These are phyloP conservation scores for Rhabdomys pumilio DNA, from an alignment of 2,797 vertebrate species.

Conservation along the genomic window DNA sequence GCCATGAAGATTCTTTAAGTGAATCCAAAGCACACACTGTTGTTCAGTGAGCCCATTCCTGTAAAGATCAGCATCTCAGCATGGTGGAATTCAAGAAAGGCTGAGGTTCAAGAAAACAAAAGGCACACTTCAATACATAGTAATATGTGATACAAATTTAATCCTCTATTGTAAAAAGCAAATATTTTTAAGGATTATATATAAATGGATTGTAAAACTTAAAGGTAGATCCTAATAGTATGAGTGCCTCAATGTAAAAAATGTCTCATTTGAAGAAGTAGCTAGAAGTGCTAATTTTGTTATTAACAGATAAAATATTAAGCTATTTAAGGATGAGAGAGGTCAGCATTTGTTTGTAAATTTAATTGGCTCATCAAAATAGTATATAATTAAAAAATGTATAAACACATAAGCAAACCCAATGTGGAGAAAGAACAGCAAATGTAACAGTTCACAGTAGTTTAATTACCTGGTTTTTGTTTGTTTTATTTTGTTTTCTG, in stretches of 20 bases:
- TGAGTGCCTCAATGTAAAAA: neutral
- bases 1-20: conserved; percentile 10
- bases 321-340: neutral
- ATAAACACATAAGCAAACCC: neutral
- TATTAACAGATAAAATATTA: neutral
- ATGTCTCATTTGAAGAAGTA: neutral
- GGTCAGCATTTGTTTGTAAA: neutral
- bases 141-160: neutral
- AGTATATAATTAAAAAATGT: neutral
- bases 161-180: neutral
- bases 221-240: neutral
- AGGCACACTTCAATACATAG: neutral
- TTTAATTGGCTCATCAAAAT: neutral
- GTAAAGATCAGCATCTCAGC: neutral
- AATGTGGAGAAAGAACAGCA: neutral
- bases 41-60: neutral
- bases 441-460: neutral
- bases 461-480: neutral
- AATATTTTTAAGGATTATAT: neutral
- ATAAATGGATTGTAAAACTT: neutral
- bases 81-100: neutral
- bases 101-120: neutral
- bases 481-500: too few relatives aligned
- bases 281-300: neutral
- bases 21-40: neutral